These are phyloP conservation scores for Steinernema feltiae DNA, from an alignment of 1,140 invertebrate genomes.

Conservation along the genomic window DNA sequence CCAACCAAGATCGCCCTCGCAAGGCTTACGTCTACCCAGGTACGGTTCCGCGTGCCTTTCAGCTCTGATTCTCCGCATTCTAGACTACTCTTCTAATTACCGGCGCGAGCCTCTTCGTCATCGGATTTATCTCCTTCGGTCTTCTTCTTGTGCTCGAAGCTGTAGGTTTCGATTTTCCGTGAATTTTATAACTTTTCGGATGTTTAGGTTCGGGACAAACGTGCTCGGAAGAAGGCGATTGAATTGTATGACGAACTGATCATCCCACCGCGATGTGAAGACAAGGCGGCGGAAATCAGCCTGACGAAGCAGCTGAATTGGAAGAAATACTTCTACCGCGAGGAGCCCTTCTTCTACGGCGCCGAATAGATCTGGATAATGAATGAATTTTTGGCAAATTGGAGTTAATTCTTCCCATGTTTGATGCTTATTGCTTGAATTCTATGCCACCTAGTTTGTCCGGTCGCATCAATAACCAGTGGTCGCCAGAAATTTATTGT, in stretches of 20 bases:
- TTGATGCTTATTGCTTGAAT: too few relatives aligned
- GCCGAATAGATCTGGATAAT: neutral
- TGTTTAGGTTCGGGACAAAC: neutral
- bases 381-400: neutral
- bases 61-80: too few relatives aligned
- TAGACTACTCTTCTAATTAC: neutral
- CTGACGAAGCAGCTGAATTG: neutral
- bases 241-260: neutral
- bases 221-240: neutral
- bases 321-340: neutral
- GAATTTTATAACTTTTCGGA: neutral
- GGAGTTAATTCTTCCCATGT: neutral
- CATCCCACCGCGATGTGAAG: neutral
- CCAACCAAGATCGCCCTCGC: too few relatives aligned
- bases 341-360: neutral
- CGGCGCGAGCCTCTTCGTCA: neutral
- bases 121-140: neutral
- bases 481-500: too few relatives aligned
- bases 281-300: neutral
- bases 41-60: too few relatives aligned
- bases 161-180: neutral
- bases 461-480: too few relatives aligned
- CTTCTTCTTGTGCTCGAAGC: neutral
- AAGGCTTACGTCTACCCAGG: too few relatives aligned
- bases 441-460: too few relatives aligned